Evolutionary conservation across 30 jellyfish, hydroid and myxozoan genomes (phyloP), one percentile per base, ranked within the genome.

Genomic region (Morbakka virulenta): DNA sequence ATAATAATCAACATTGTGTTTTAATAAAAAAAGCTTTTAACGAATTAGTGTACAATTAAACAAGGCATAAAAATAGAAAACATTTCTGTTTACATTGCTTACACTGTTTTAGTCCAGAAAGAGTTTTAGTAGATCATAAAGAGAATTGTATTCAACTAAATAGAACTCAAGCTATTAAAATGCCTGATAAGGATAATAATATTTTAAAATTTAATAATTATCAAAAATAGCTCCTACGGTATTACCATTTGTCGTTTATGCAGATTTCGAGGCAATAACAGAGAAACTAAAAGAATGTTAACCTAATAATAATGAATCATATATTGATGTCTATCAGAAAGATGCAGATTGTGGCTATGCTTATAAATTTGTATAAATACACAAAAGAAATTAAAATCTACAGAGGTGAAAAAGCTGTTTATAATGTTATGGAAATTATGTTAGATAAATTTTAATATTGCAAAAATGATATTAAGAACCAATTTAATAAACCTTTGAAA

Each of bases 261-360:
- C n/a, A n/a, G n/a, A n/a, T n/a, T n/a, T n/a, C n/a, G n/a, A n/a
- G n/a, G n/a, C n/a, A n/a, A n/a, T n/a, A n/a, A n/a, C n/a, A n/a
- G n/a, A n/a, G n/a, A n/a, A n/a, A n/a, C n/a, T n/a, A n/a, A n/a
- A n/a, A n/a, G n/a, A n/a, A n/a, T n/a, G n/a, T n/a, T n/a, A n/a
- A n/a, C n/a, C n/a, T n/a, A n/a, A n/a, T n/a, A n/a, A n/a, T n/a
- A n/a, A n/a, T n/a, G n/a, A n/a, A n/a, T n/a, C n/a, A n/a, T n/a
- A n/a, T 33, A 25, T 79, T 3, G 33, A 33, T 27, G 85, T 26
- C 27, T 52, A 32, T 31, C 69, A 57, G 26, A 53, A 80, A 28
- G 87, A 82, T 35, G 49, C 25, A 22, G 77, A 30, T 32, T 52
- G 80, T 20, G 87, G 94, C 9, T 52, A 53, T 64, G 94, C 76